These are phyloP conservation scores for Callipepla californica DNA, from an alignment of 2,113 vertebrate genomes.

Conservation along the genomic window DNA sequence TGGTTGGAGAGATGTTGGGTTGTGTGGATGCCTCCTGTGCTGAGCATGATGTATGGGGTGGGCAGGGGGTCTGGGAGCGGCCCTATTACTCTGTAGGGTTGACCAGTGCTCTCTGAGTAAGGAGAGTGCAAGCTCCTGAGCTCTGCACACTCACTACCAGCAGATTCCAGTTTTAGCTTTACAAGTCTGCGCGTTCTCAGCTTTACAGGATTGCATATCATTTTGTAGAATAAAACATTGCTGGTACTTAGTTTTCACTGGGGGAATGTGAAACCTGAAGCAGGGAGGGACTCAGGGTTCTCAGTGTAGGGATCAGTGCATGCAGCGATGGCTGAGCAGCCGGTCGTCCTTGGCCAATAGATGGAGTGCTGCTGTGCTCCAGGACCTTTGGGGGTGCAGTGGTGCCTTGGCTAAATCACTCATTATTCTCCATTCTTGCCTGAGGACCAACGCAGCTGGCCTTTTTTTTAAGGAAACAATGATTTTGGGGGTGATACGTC, in stretches of 20 bases:
- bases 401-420: conserved; percentile 43
- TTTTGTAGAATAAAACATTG: background rate
- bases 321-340: background rate
- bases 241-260: background rate
- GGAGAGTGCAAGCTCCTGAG: background rate
- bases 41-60: background rate
- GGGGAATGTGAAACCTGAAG: background rate
- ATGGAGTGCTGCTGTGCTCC: conserved; percentile 37
- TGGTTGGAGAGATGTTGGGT: background rate
- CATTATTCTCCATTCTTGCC: conserved; percentile 50
- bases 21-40: background rate
- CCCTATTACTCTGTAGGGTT: background rate
- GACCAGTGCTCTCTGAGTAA: background rate
- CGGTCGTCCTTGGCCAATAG: conserved; percentile 55
- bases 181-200: rapidly evolving
- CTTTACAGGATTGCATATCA: rapidly evolving
- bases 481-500: background rate
- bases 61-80: too few species aligned
- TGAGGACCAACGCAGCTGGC: background rate
- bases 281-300: background rate
- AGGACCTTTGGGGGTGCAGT: conserved; percentile 45
- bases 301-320: background rate
- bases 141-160: background rate
- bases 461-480: background rate
- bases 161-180: background rate